phyloP scores from a whole-genome alignment of 2,113 vertebrate genomes.

The Bos taurus region DNA sequence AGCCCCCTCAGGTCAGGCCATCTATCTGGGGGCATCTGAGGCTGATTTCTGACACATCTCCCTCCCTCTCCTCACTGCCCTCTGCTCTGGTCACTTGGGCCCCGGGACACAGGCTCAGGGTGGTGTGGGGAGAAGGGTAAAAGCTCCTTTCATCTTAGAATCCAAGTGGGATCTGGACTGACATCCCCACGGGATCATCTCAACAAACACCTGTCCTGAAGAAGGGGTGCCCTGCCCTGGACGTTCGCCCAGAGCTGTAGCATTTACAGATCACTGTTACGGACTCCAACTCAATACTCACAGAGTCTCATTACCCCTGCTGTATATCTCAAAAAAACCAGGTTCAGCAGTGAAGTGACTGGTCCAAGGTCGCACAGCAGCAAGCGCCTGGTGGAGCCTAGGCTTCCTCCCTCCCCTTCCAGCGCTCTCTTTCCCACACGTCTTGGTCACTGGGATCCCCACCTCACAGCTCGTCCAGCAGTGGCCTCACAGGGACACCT shows the following conservation, averaged over 20 bases:
- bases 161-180: background rate
- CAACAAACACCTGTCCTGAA: fast-evolving
- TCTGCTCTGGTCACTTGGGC: background rate
- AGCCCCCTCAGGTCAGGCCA: background rate
- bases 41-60: background rate
- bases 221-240: background rate
- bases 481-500: background rate
- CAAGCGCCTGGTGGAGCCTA: fast-evolving
- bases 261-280: background rate
- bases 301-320: background rate
- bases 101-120: background rate
- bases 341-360: background rate
- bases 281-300: background rate
- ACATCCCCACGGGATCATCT: fast-evolving
- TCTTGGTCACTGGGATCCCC: background rate
- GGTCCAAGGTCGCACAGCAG: background rate
- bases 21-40: background rate
- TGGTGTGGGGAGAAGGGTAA: background rate
- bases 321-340: background rate
- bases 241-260: background rate
- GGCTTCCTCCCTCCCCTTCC: background rate
- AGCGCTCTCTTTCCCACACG: background rate
- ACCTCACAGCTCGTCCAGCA: background rate
- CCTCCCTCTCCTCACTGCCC: no score
- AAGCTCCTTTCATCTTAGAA: background rate